Conservation (phyloP, 2,888 invertebrate species). For the Thecophora atra region DNA sequence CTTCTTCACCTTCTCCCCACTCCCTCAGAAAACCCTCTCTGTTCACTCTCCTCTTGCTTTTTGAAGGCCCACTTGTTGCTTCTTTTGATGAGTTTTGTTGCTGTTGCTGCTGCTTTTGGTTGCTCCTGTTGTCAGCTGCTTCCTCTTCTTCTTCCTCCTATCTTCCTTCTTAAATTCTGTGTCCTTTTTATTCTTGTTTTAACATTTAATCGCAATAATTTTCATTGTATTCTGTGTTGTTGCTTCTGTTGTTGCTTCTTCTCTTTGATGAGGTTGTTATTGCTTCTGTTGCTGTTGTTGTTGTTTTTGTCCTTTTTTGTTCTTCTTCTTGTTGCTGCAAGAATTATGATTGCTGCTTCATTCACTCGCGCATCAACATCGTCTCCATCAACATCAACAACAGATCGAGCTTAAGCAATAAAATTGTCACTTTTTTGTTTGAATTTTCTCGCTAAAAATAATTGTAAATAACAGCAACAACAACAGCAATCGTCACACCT, state of each 20-base stretch:
- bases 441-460: neutral
- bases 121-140: no score
- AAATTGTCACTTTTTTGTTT: neutral
- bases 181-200: conserved; percentile 11
- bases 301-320: conserved; percentile 22
- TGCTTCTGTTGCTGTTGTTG: conserved; percentile 16
- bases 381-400: neutral
- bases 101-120: conserved; percentile 15
- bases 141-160: no score
- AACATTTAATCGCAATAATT: no score
- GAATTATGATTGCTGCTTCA: neutral
- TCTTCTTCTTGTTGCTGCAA: neutral
- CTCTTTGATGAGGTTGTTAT: conserved; percentile 9
- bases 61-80: conserved; percentile 33
- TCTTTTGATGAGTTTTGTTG: conserved; percentile 20
- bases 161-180: neutral
- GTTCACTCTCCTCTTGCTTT: no score
- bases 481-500: neutral
- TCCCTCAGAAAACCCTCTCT: no score
- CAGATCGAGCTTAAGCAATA: neutral
- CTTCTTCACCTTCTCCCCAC: no score
- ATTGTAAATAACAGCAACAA: neutral
- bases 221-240: no score
- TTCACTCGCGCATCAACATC: neutral
- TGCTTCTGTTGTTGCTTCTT: neutral